Evolutionary conservation across 2,797 vertebrate genomes (phyloP).

Genomic region (Sardinella longiceps): DNA sequence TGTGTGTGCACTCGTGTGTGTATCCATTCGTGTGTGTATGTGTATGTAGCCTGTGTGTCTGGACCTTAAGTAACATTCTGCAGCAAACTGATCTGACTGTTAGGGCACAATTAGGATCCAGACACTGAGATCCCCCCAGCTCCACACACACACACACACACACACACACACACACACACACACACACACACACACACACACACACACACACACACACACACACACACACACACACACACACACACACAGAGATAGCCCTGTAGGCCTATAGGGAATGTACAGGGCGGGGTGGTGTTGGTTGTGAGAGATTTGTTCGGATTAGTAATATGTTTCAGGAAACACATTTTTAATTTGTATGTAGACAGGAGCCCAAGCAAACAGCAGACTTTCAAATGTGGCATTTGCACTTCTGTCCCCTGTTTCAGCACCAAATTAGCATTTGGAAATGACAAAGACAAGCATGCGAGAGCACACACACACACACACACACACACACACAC

Average conservation of each 20-base stretch:
- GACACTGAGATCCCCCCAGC: background rate
- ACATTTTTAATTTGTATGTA: constrained; percentile 52
- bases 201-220: background rate
- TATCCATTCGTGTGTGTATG: no score
- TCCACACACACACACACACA: background rate
- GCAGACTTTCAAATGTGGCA: constrained; percentile 48
- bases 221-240: no score
- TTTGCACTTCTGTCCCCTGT: constrained; percentile 46
- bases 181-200: no score
- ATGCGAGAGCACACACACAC: background rate
- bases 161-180: no score
- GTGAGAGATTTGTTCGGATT: constrained; percentile 30
- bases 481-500: constrained; percentile 1
- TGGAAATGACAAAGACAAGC: constrained; percentile 40
- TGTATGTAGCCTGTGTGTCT: background rate
- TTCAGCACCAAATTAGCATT: constrained; percentile 47
- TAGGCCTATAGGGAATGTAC: background rate
- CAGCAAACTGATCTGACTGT: background rate
- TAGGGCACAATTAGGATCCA: background rate
- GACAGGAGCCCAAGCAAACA: constrained; percentile 37
- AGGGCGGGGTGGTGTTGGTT: no score
- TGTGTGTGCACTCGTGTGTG: background rate
- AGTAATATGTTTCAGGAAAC: constrained; percentile 34
- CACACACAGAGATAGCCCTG: background rate
- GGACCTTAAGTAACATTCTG: background rate